These are phyloP conservation scores for Ganaspis brasiliensis DNA, from an alignment of 2,888 invertebrate genomes.

Conservation along the genomic window DNA sequence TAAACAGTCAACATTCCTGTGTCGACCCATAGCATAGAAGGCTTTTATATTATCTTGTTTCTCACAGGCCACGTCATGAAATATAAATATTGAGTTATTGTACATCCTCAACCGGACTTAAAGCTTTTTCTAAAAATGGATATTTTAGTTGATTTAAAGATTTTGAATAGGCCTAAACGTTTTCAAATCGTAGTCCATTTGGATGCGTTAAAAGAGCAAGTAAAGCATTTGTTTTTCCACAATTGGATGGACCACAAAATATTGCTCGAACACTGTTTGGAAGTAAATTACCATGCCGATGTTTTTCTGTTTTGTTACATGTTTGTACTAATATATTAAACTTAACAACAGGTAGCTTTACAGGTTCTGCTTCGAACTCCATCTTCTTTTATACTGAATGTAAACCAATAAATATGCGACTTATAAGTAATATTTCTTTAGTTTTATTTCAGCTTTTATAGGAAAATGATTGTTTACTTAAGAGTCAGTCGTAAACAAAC, in stretches of 20 bases:
- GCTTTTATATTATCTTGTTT: slow-evolving; percentile 65
- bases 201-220: too few relatives aligned
- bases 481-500: too few relatives aligned
- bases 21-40: slow-evolving; percentile 31
- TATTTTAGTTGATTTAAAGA: slow-evolving; percentile 70
- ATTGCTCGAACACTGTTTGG: too few relatives aligned
- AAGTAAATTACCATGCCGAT: not conserved
- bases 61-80: too few relatives aligned
- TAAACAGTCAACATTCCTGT: not conserved
- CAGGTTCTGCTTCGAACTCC: not conserved
- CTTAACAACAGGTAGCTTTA: not conserved
- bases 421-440: too few relatives aligned
- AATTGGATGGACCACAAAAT: too few relatives aligned
- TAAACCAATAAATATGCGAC: too few relatives aligned
- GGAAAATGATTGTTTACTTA: not conserved
- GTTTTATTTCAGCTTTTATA: not conserved
- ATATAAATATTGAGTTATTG: not conserved
- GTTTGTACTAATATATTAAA: not conserved
- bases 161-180: not conserved
- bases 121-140: slow-evolving; percentile 61
- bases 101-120: slow-evolving; percentile 57
- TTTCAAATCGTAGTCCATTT: too few relatives aligned
- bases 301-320: not conserved
- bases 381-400: too few relatives aligned
- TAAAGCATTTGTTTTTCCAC: too few relatives aligned